These are phyloP conservation scores for Apoderus coryli DNA, from an alignment of 2,888 invertebrate genomes.

Conservation along the genomic window DNA sequence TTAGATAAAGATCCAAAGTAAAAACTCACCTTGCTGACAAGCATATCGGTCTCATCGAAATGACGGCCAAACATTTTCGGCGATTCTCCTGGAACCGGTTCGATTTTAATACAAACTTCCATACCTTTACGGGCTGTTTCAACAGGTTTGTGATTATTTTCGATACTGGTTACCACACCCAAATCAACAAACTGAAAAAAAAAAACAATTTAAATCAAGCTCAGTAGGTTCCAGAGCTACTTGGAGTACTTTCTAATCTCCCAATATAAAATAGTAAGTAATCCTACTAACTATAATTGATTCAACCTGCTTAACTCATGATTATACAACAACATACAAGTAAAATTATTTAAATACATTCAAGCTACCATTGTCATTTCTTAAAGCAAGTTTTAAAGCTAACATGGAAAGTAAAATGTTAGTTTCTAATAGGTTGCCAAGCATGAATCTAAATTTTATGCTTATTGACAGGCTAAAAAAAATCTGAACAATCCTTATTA, in stretches of 20 bases:
- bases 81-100: slow-evolving; percentile 92
- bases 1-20: background rate
- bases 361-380: too few species aligned
- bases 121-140: slow-evolving; percentile 91
- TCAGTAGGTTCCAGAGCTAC: too few species aligned
- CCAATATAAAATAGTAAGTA: too few species aligned
- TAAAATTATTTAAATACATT: background rate
- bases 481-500: too few species aligned
- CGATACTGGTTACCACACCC: slow-evolving; percentile 89
- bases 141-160: slow-evolving; percentile 88
- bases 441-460: too few species aligned
- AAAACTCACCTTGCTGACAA: slow-evolving; percentile 77
- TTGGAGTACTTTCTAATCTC: too few species aligned
- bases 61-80: slow-evolving; percentile 98
- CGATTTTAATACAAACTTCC: slow-evolving; percentile 94
- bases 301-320: background rate
- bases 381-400: too few species aligned
- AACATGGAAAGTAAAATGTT: too few species aligned
- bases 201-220: too few species aligned
- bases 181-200: slow-evolving; percentile 76
- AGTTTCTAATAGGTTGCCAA: too few species aligned
- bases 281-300: too few species aligned
- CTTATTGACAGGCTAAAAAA: too few species aligned
- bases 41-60: slow-evolving; percentile 90
- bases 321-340: slow-evolving; percentile 1